Base-by-base conservation (phyloP, 2,797 vertebrate species). In the Neomorphus geoffroyi region DNA sequence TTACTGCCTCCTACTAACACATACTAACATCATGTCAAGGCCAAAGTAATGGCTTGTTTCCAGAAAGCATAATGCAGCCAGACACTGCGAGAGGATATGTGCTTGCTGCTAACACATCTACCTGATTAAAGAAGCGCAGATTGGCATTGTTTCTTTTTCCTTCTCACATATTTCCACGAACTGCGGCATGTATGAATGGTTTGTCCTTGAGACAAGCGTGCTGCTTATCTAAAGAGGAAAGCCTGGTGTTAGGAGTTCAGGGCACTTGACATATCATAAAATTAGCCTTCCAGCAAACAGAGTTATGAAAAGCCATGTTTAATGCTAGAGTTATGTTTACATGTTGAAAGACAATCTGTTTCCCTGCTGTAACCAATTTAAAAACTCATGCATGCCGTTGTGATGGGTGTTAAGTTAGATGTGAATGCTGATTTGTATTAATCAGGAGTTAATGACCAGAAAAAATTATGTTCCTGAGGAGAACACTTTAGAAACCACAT, bases 191-290 rank as follows among this genome's bases (percentile, higher is more conserved):
- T 53, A 85, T 88, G 64, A 96, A 93, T 85, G 86, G 78, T 16
- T 88, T 94, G 82, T 92, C 93, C 93, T 94, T 93, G 92, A 92
- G 94, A 94, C 43, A 80, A 90, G 86, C 18, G 2, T 80, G 66
- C 84, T 92, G 90, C 79, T 96, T 96, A 96, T 95, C 93, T 93
- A 85, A 67, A 94, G 48, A 89, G 94, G 95, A 96, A 96, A 80
- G 60, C 64, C 24, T 73, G 18, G 18, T 95, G 92, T 95, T 67
- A 92, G 60, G 61, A 80, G 78, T 87, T 93, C 84, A 89, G 77
- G 84, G 64, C 75, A 77, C 74, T 93, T 92, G 74, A 80, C 39
- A 46, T 67, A 64, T 53, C 58, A 32, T 77, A 90, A 90, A 88
- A 92, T 73, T 77, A 86, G 53, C 43, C 62, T 80, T 85, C 74